Base-by-base conservation (phyloP, 2,797 vertebrate genomes). In the Chaetodon trifasciatus region DNA sequence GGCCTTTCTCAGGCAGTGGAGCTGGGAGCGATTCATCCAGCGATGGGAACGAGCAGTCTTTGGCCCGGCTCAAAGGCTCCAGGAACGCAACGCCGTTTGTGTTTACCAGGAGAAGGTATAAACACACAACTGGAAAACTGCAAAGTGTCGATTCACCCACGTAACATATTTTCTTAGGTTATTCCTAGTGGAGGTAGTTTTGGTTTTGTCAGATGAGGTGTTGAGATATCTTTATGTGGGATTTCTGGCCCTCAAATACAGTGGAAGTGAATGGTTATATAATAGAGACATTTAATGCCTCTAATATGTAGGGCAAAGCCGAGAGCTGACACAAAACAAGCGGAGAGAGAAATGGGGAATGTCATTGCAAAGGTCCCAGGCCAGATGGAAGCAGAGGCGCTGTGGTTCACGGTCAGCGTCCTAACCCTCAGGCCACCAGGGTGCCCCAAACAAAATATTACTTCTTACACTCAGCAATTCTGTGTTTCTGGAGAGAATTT, bases 41-140 rank as follows among this genome's bases (percentile, higher is more conserved):
- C 0, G 95, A 95, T 55, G 95, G 94, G 83, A 93, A 84, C 6
- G 96, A 98, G 77, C 97, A 98, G 92, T 95, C 96, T 76, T 47
- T 98, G 94, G 94, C 96, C 70, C 95, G 96, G 23, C 92, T 96
- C 71, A 96, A 96, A 88, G 89, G 95, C 52, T 92, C 91, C 78
- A 96, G 96, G 87, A 96, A 89, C 23, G 96, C 96, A 60, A 96
- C 97, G 35, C 97, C 97, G 0, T 98, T 98, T 91, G 95, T 99
- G 78, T 99, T 98, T 91, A 98, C 97, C 57, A 96, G 97, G 46
- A 96, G 96, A 81, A 97, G 97, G 97, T 98, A 96, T 95, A 89
- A 37, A 57, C 23, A 32, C 17, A 39, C n/a, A 13, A 32, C 3
- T 47, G 10, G 9, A n/a, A 62, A 62, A 63, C 13, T 0, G 19